Evolutionary conservation across 2,797 vertebrate species (phyloP).

Genomic region (Limnodromus scolopaceus): DNA sequence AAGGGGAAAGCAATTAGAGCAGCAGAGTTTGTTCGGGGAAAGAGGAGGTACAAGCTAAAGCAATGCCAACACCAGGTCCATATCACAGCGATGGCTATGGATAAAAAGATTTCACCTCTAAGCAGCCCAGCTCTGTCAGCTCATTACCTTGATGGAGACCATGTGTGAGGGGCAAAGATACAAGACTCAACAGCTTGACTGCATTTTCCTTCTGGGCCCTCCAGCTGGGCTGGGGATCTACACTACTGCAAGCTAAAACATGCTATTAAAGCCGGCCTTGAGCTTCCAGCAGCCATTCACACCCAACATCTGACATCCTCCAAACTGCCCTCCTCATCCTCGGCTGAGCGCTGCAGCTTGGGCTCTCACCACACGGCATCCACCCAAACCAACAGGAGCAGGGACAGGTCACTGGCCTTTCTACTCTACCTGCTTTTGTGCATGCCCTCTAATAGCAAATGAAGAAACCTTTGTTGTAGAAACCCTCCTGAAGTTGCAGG

Average conservation of each 20-base stretch:
- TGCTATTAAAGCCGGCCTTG: not conserved
- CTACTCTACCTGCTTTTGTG: not conserved
- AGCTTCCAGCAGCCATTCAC: not conserved
- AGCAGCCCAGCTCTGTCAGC: not conserved
- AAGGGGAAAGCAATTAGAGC: not conserved
- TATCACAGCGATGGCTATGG: rapidly evolving
- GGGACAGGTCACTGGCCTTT: not conserved
- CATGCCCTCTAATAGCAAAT: not conserved
- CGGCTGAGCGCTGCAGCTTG: rapidly evolving
- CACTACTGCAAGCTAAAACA: not conserved
- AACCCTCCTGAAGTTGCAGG: not conserved
- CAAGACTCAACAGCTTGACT: not conserved
- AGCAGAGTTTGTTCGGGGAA: not conserved
- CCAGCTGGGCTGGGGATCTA: not conserved
- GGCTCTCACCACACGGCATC: not conserved
- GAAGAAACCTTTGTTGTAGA: not conserved
- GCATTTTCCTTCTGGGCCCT: not conserved
- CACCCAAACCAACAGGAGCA: not conserved
- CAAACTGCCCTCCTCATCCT: not conserved
- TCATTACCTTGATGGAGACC: not conserved
- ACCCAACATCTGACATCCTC: not conserved
- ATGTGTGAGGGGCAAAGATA: rapidly evolving
- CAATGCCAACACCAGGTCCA: not conserved
- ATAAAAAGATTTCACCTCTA: not conserved
- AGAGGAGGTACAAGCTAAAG: not conserved